Percentiles rank a stretch among this genome's conserved stretches.
Conservation (phyloP, 2,888 invertebrate genomes). For the Tenthredo notha region DNA sequence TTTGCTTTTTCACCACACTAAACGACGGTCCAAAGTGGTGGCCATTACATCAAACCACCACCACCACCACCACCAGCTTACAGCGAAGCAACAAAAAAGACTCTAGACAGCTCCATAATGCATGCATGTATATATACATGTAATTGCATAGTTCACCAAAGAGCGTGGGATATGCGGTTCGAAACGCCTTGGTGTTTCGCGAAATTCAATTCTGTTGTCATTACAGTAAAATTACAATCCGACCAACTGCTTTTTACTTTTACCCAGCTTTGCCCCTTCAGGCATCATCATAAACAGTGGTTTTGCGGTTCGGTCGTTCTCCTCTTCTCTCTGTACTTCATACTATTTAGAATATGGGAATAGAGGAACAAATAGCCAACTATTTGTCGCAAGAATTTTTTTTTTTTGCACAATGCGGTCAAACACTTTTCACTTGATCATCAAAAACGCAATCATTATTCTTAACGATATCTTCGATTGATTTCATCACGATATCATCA, state of each 20-base stretch:
- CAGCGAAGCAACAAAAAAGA: not conserved
- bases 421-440: not conserved
- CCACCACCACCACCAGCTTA: not conserved
- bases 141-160: slow-evolving; percentile 23
- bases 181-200: slow-evolving; percentile 19
- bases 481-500: too few relatives aligned
- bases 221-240: slow-evolving; percentile 15
- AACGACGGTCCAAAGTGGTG: not conserved
- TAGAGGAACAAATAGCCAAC: not conserved
- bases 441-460: not conserved
- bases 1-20: not conserved
- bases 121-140: not conserved
- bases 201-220: slow-evolving; percentile 36
- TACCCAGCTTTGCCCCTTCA: not conserved
- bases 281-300: slow-evolving; percentile 16
- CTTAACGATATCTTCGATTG: not conserved
- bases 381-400: not conserved
- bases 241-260: not conserved
- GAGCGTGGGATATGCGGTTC: slow-evolving; percentile 28
- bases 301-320: slow-evolving; percentile 14
- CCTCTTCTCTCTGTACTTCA: not conserved
- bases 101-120: not conserved
- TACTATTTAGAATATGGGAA: not conserved
- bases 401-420: not conserved
- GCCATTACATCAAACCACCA: not conserved